These are phyloP conservation scores for Luidia sarsii DNA, from an alignment of 53 echinoderm and acorn worm species.

Conservation along the genomic window DNA sequence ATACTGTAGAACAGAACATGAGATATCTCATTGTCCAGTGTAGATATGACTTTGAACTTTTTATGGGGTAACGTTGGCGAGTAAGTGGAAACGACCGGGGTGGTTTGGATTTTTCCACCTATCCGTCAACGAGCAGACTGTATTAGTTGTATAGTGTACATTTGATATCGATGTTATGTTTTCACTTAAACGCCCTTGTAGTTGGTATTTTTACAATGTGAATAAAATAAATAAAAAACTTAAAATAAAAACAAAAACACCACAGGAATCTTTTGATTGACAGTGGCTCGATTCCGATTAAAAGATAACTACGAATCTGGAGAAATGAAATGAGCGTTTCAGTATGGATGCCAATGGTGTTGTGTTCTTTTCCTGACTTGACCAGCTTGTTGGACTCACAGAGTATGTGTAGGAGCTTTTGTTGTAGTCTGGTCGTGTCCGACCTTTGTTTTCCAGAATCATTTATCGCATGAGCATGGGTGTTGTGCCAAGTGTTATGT, in stretches of 20 bases:
- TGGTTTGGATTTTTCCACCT: not conserved
- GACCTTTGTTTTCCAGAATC: too few relatives aligned
- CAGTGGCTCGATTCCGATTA: constrained; percentile 12
- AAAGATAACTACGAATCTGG: constrained; percentile 4
- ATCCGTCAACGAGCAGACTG: not conserved
- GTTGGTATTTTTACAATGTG: constrained; percentile 27
- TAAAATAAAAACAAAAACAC: too few relatives aligned
- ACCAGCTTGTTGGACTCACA: constrained; percentile 12
- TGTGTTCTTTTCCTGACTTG: constrained; percentile 14
- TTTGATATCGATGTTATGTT: not conserved
- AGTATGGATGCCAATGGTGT: constrained; percentile 2
- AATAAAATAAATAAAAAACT: too few relatives aligned
- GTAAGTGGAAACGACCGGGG: too few relatives aligned
- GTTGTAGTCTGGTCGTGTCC: not conserved
- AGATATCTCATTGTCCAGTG: too few relatives aligned
- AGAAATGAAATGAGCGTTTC: not conserved
- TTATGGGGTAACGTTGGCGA: too few relatives aligned
- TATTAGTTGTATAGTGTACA: constrained; percentile 45
- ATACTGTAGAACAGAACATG: too few relatives aligned
- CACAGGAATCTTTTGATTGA: too few relatives aligned
- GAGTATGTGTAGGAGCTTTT: not conserved
- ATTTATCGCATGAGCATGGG: constrained; percentile 45
- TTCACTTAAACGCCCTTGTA: not conserved
- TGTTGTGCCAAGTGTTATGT: constrained; percentile 45
- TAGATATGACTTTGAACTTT: too few relatives aligned